Percentiles rank a stretch among this genome's conserved stretches.
Conservation (phyloP, 2,113 vertebrate species). For the Neolamprologus devosi region DNA sequence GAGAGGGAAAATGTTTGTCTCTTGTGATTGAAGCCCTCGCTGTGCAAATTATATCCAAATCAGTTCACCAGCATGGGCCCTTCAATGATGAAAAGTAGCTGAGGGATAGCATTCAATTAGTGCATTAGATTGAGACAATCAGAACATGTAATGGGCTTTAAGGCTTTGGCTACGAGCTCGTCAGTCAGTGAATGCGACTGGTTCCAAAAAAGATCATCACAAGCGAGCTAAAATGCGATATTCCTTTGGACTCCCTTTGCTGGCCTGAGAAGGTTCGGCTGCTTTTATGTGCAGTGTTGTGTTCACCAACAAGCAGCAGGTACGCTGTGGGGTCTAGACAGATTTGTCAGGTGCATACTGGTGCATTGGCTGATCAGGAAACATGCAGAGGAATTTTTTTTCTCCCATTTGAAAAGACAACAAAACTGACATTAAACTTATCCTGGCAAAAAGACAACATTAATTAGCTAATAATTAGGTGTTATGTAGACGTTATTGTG, state of each 20-base stretch:
- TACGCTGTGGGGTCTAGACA: neutral
- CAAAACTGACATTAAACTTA: neutral
- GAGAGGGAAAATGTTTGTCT: constrained; percentile 73
- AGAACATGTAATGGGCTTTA: constrained; percentile 55
- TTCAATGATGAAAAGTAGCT: constrained; percentile 55
- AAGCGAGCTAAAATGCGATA: neutral
- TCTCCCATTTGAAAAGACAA: neutral
- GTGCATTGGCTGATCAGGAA: neutral
- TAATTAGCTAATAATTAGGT: neutral
- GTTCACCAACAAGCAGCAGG: neutral
- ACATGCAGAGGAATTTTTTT: neutral
- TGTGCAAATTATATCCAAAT: constrained; percentile 66
- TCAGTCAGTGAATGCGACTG: constrained; percentile 1
- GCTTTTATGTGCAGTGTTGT: neutral
- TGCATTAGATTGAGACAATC: constrained; percentile 55
- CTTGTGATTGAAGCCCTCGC: constrained; percentile 62
- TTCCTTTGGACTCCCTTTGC: neutral
- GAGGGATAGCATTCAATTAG: constrained; percentile 65
- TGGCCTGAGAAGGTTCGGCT: neutral
- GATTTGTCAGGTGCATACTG: neutral
- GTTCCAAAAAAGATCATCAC: constrained; percentile 10
- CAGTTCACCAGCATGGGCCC: constrained; percentile 43
- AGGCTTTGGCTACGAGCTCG: constrained; percentile 14
- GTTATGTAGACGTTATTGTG: neutral
- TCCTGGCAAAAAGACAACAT: neutral